Percentiles rank a stretch among this genome's conserved stretches.
Conservation (phyloP, 2,113 vertebrate genomes). For the Cairina moschata region DNA sequence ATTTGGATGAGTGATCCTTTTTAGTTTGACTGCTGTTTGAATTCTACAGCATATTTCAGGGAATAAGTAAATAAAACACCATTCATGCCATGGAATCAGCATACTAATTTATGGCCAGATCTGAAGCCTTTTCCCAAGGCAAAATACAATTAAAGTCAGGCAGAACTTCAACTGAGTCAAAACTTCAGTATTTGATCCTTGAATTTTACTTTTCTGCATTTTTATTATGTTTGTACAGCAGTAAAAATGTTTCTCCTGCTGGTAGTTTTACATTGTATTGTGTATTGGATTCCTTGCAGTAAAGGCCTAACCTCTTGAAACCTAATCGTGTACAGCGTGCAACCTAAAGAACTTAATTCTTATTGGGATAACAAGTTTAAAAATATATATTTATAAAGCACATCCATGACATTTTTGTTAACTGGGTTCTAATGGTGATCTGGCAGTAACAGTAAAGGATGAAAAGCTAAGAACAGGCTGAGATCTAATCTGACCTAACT, state of each 20-base stretch:
- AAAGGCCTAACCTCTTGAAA: constrained; percentile 57
- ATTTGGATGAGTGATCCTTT: not conserved
- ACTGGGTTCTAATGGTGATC: constrained; percentile 38
- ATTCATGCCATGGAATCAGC: not conserved
- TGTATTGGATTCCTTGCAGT: constrained; percentile 42
- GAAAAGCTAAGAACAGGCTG: constrained; percentile 46
- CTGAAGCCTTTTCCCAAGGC: constrained; percentile 63
- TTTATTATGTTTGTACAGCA: constrained; percentile 29
- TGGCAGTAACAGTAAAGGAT: constrained; percentile 29
- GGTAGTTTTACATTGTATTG: constrained; percentile 34
- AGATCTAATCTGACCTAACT: constrained; percentile 70
- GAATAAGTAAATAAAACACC: constrained; percentile 67
- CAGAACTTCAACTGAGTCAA: constrained; percentile 47
- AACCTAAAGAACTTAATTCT: constrained; percentile 60
- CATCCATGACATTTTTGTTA: constrained; percentile 60
- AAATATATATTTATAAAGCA: constrained; percentile 57
- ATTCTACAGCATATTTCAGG: constrained; percentile 40
- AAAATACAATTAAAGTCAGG: constrained; percentile 62
- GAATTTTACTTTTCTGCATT: constrained; percentile 53
- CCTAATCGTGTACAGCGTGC: not conserved
- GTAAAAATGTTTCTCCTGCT: constrained; percentile 33
- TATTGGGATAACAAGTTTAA: constrained; percentile 51
- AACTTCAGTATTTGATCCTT: constrained; percentile 41
- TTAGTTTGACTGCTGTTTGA: constrained; percentile 26
- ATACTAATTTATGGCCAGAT: constrained; percentile 52